phyloP scores from a whole-genome alignment of 37 sponge, comb jelly and placozoan species.

The Bolinopsis microptera region DNA sequence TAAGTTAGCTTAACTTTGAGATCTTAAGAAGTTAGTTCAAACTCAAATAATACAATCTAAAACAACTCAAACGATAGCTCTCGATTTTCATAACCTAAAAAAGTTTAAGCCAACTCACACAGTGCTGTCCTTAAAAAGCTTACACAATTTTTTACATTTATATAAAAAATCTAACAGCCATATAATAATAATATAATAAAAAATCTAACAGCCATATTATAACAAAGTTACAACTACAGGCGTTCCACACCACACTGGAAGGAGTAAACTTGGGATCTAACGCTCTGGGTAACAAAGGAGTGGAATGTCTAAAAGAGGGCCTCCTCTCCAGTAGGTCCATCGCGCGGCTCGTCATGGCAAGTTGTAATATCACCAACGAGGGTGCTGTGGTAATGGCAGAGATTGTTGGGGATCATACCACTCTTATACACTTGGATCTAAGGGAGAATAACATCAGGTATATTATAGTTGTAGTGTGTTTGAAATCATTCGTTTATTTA shows the following conservation, averaged over 20 bases:
- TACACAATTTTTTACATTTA: no score
- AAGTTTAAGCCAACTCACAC: no score
- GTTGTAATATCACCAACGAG: conserved; percentile 40
- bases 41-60: not conserved
- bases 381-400: conserved; percentile 66
- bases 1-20: no score
- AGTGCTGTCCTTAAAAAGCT: no score
- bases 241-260: conserved; percentile 10
- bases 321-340: not conserved
- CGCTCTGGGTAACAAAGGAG: conserved; percentile 33
- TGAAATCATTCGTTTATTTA: no score
- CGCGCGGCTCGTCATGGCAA: conserved; percentile 27
- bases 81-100: no score
- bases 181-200: not conserved
- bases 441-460: conserved; percentile 26
- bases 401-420: conserved; percentile 45
- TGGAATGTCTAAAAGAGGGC: not conserved
- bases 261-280: conserved; percentile 42
- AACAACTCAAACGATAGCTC: no score
- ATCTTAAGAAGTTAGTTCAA: no score
- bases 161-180: not conserved
- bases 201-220: not conserved
- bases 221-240: not conserved
- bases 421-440: conserved; percentile 61
- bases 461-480: not conserved